Evolutionary conservation across 1,140 invertebrate genomes (phyloP).

Genomic region (Temnothorax nylanderi): DNA sequence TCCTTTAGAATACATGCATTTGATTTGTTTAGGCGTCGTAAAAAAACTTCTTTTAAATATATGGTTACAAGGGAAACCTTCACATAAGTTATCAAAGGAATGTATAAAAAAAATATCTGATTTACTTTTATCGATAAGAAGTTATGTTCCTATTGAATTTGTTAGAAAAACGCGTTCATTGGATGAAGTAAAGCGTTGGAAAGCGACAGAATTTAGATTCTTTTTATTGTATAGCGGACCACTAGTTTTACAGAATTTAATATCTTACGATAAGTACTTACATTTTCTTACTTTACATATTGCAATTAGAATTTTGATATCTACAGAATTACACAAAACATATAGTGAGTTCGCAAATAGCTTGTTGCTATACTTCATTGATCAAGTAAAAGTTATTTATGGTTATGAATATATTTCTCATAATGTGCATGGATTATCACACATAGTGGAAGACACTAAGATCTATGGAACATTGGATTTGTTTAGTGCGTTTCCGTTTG

Average conservation of each 20-base stretch:
- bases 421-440: slow-evolving; percentile 26
- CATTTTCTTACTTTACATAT: slow-evolving; percentile 29
- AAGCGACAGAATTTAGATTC: too few species aligned
- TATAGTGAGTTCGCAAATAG: not conserved
- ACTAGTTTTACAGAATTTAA: slow-evolving; percentile 12
- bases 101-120: not conserved
- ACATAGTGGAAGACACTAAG: slow-evolving; percentile 17
- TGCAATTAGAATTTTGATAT: slow-evolving; percentile 1
- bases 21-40: slow-evolving; percentile 6
- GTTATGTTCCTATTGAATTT: not conserved
- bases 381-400: slow-evolving; percentile 23
- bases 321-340: slow-evolving; percentile 3
- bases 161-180: not conserved
- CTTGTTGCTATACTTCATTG: slow-evolving; percentile 9
- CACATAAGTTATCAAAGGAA: slow-evolving; percentile 10
- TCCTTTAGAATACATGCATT: slow-evolving; percentile 22
- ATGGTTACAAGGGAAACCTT: not conserved
- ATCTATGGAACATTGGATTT: slow-evolving; percentile 8
- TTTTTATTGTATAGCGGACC: too few species aligned
- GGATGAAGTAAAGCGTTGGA: slow-evolving; percentile 5
- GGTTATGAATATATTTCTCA: slow-evolving; percentile 34
- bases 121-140: not conserved
- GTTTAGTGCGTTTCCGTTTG: slow-evolving; percentile 39
- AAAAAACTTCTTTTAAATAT: slow-evolving; percentile 22
- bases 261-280: not conserved